These are phyloP conservation scores for Eumaeus atala DNA, from an alignment of 1,140 invertebrate species.

Conservation along the genomic window DNA sequence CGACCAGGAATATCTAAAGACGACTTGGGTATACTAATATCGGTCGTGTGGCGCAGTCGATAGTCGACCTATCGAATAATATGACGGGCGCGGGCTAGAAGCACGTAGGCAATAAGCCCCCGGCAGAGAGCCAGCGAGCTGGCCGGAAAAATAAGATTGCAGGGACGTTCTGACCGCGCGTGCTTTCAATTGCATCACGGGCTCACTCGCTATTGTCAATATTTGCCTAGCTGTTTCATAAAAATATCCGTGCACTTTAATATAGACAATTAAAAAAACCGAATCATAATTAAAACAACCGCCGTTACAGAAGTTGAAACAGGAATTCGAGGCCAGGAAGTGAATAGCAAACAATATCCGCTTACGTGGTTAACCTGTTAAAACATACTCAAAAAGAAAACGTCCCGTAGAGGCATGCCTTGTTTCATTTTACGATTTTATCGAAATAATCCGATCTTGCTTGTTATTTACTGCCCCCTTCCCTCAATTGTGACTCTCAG, in stretches of 20 bases:
- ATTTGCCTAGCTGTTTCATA: slow-evolving; percentile 10
- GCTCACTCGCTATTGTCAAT: slow-evolving; percentile 8
- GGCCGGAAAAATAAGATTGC: slow-evolving; percentile 65
- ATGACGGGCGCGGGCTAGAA: slow-evolving; percentile 50
- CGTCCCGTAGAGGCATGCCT: slow-evolving; percentile 52
- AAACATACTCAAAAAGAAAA: slow-evolving; percentile 62
- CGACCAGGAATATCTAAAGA: slow-evolving; percentile 60
- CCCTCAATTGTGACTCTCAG: slow-evolving; percentile 50
- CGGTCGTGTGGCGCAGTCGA: slow-evolving; percentile 54
- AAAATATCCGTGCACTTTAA: background rate
- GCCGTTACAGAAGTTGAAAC: no score
- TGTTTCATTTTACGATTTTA: slow-evolving; percentile 73
- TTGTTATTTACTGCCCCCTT: slow-evolving; percentile 69
- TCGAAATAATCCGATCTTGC: slow-evolving; percentile 72
- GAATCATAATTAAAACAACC: no score
- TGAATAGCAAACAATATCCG: no score
- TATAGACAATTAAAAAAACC: no score
- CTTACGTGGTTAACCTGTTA: slow-evolving; percentile 16
- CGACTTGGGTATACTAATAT: slow-evolving; percentile 65
- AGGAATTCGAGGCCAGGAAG: no score
- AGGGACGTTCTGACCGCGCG: slow-evolving; percentile 35
- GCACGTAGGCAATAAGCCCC: slow-evolving; percentile 71
- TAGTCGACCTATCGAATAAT: slow-evolving; percentile 69
- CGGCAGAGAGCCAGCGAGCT: slow-evolving; percentile 48
- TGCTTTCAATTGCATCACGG: slow-evolving; percentile 20